Conservation (phyloP, 2,797 vertebrate genomes). For the Oreochromis grahami region DNA sequence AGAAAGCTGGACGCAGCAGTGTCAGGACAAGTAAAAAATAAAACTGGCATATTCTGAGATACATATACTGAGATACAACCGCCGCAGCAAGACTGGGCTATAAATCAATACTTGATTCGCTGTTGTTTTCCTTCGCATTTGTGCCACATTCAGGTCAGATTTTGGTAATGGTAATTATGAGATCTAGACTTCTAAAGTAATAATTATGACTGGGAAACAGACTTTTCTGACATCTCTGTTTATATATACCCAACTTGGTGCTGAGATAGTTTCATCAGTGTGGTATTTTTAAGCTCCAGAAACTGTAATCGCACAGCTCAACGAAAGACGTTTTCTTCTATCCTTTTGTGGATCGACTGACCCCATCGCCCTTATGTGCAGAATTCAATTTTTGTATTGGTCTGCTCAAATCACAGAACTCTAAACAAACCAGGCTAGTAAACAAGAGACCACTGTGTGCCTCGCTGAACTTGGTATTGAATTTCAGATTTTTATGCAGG, state of each 20-base stretch:
- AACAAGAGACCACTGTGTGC: neutral
- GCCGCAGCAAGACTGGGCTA: fast-evolving
- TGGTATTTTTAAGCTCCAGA: neutral
- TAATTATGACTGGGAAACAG: neutral
- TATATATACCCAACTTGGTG: neutral
- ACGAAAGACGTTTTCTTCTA: neutral
- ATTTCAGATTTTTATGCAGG: neutral
- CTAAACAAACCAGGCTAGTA: neutral
- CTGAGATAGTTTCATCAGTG: neutral
- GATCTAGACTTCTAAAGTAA: neutral
- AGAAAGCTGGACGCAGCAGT: neutral
- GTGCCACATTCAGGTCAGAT: neutral
- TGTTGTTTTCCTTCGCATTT: neutral
- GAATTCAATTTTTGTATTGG: neutral
- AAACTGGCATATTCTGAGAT: neutral
- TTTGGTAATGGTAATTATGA: neutral
- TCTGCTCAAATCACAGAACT: neutral
- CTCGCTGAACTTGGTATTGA: neutral
- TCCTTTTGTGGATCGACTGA: neutral
- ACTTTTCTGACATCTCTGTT: neutral
- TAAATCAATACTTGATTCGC: neutral
- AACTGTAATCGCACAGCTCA: neutral
- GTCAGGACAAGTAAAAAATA: neutral
- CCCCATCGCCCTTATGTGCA: neutral
- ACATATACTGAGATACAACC: neutral